These are phyloP conservation scores for Panzeria rudis DNA, from an alignment of 2,888 invertebrate species.

Conservation along the genomic window DNA sequence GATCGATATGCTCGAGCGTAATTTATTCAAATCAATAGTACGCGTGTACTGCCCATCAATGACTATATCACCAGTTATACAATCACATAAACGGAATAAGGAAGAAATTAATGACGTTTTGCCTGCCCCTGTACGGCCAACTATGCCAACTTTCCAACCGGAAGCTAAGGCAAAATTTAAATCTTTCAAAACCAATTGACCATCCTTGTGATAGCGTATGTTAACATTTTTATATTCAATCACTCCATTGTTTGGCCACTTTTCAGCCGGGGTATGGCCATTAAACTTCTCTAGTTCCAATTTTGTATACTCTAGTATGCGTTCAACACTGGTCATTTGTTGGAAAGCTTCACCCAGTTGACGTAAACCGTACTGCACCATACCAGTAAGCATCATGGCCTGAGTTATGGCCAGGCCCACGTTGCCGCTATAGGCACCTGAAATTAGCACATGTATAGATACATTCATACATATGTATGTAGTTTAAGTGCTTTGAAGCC, in stretches of 20 bases:
- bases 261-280: conserved; percentile 84
- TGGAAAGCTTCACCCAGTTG: conserved; percentile 88
- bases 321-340: conserved; percentile 90
- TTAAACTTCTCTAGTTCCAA: conserved; percentile 86
- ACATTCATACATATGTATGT: no score
- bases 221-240: conserved; percentile 85
- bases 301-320: conserved; percentile 88
- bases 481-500: no score
- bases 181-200: conserved; percentile 89
- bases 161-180: conserved; percentile 88
- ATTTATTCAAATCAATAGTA: conserved; percentile 84
- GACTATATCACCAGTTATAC: conserved; percentile 87
- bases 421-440: conserved; percentile 87
- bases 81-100: conserved; percentile 89
- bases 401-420: conserved; percentile 89
- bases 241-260: conserved; percentile 89
- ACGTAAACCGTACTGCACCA: conserved; percentile 88
- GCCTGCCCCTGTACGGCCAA: conserved; percentile 93
- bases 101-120: conserved; percentile 92
- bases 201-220: conserved; percentile 86
- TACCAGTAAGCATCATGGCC: conserved; percentile 88
- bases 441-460: not conserved
- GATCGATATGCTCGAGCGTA: conserved; percentile 85
- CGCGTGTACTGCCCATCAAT: conserved; percentile 88
- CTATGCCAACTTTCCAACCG: conserved; percentile 89